Percentiles rank a stretch among this genome's conserved stretches.
phyloP scores from a whole-genome alignment of 1,140 invertebrate species.

The Riptortus pedestris region DNA sequence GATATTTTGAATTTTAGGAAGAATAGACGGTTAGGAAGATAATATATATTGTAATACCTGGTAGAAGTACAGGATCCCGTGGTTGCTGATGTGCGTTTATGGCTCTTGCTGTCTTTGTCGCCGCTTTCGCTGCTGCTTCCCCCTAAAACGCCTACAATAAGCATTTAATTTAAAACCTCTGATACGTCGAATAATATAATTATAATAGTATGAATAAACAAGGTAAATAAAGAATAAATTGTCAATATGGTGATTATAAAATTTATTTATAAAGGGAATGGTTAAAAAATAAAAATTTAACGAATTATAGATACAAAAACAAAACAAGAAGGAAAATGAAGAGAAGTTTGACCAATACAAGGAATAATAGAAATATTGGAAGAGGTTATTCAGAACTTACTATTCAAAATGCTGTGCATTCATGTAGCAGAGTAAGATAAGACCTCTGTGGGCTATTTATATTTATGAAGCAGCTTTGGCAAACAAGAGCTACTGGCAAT shows the following conservation, averaged over 20 bases:
- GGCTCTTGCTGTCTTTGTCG: constrained; percentile 35
- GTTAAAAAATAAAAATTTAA: constrained; percentile 4
- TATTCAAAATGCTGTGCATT: no score
- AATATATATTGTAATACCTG: constrained; percentile 44
- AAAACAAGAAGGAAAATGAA: no score
- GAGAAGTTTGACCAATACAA: no score
- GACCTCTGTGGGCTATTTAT: no score
- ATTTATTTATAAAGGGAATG: not conserved
- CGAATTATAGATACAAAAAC: no score
- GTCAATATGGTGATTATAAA: not conserved
- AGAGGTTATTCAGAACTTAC: no score
- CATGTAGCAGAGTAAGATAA: no score
- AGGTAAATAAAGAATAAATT: not conserved
- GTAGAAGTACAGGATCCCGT: constrained; percentile 68
- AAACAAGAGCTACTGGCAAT: no score
- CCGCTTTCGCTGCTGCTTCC: constrained; percentile 22
- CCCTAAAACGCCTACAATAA: constrained; percentile 16
- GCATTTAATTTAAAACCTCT: not conserved
- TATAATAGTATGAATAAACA: not conserved
- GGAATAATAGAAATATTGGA: no score
- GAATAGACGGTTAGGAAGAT: no score
- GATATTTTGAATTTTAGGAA: no score
- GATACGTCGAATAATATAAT: not conserved
- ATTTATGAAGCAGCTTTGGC: no score
- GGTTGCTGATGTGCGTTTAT: constrained; percentile 42